phyloP scores from a whole-genome alignment of 2,113 vertebrate genomes.

The Orthonyx spaldingii region DNA sequence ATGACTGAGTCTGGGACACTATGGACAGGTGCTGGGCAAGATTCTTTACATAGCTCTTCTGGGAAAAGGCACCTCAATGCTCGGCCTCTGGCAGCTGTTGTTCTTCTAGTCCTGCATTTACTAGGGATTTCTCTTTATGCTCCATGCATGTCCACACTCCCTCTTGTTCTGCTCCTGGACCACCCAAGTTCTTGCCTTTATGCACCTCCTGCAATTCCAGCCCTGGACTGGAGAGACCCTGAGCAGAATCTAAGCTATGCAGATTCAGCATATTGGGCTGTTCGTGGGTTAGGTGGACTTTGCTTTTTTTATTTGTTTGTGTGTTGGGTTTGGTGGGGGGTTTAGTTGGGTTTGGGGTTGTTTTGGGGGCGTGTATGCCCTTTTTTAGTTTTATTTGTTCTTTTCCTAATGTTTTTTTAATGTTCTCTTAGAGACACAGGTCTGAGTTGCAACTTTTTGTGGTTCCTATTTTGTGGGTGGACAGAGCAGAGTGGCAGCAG shows the following conservation, averaged over 20 bases:
- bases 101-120: not conserved
- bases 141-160: not conserved
- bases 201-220: not conserved
- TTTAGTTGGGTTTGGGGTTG: rapidly evolving
- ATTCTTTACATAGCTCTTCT: conserved; percentile 20
- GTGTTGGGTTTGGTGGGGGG: rapidly evolving
- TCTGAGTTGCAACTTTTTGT: not conserved
- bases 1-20: not conserved
- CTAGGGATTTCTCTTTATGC: not conserved
- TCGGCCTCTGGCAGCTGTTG: not conserved
- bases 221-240: not conserved
- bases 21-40: not conserved
- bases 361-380: rapidly evolving
- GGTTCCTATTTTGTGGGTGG: not conserved
- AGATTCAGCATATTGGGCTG: not conserved
- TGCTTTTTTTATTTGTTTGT: not conserved
- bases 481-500: not conserved
- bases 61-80: not conserved
- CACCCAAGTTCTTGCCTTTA: not conserved
- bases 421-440: not conserved
- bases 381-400: not conserved
- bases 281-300: not conserved
- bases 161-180: not conserved
- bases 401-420: not conserved
- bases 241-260: not conserved